Conservation (phyloP, 2,113 vertebrate species). For the Passerina amoena region DNA sequence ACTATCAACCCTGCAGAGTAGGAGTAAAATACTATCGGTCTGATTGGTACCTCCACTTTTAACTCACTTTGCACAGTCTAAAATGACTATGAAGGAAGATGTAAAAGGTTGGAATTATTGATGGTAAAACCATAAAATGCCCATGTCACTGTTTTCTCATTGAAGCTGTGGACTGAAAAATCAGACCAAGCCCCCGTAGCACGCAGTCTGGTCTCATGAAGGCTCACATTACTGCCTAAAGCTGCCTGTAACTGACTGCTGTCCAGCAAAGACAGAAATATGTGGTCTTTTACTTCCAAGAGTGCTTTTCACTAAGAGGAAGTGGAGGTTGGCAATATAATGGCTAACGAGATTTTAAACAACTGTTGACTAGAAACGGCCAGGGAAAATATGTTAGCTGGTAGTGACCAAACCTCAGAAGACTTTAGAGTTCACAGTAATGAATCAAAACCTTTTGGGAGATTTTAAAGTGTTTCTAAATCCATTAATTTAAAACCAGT, state of each 20-base stretch:
- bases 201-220: not conserved
- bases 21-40: conserved; percentile 29
- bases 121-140: not conserved
- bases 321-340: not conserved
- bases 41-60: conserved; percentile 29
- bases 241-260: not conserved
- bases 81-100: not conserved
- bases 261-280: not conserved
- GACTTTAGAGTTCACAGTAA: not conserved
- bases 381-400: not conserved
- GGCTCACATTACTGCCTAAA: not conserved
- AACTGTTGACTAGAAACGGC: not conserved
- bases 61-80: not conserved
- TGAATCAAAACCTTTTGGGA: not conserved
- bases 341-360: not conserved
- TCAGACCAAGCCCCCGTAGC: not conserved
- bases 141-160: not conserved
- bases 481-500: not conserved
- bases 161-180: not conserved
- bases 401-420: not conserved
- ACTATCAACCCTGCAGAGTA: not conserved
- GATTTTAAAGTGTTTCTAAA: not conserved
- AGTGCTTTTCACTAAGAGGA: not conserved
- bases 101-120: conserved; percentile 24
- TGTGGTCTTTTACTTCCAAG: not conserved